Evolutionary conservation across 2,797 vertebrate genomes (phyloP).

Genomic region (Thripadectes ignobilis): DNA sequence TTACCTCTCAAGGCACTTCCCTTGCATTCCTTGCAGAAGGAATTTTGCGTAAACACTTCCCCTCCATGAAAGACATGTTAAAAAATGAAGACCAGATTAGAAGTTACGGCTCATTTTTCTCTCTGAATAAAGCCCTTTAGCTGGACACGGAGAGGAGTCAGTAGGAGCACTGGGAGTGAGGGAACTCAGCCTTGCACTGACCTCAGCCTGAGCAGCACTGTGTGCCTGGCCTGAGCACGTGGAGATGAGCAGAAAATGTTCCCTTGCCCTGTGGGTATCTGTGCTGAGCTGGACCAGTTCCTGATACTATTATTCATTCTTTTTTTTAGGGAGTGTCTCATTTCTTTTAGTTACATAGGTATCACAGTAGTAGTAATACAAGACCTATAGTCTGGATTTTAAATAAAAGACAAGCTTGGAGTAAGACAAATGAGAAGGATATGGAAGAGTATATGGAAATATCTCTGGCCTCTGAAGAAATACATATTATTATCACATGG

Average conservation of each 20-base stretch:
- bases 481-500: not conserved
- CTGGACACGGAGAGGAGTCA: not conserved
- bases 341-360: not conserved
- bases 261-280: not conserved
- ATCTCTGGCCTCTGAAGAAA: not conserved
- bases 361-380: not conserved
- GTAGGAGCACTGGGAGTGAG: not conserved
- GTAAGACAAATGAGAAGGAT: not conserved
- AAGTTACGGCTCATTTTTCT: not conserved
- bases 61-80: not conserved
- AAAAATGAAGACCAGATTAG: not conserved
- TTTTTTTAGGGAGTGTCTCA: not conserved
- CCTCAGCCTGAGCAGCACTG: not conserved
- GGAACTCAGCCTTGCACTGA: not conserved
- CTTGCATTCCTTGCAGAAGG: not conserved
- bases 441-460: not conserved
- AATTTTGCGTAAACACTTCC: not conserved
- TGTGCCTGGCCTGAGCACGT: not conserved
- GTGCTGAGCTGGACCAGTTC: not conserved
- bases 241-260: not conserved
- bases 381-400: not conserved
- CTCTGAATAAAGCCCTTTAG: not conserved
- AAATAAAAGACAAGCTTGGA: not conserved
- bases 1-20: not conserved
- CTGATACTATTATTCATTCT: not conserved